phyloP scores from a whole-genome alignment of 2,888 invertebrate genomes.

The Chrysotoxum bicinctum region DNA sequence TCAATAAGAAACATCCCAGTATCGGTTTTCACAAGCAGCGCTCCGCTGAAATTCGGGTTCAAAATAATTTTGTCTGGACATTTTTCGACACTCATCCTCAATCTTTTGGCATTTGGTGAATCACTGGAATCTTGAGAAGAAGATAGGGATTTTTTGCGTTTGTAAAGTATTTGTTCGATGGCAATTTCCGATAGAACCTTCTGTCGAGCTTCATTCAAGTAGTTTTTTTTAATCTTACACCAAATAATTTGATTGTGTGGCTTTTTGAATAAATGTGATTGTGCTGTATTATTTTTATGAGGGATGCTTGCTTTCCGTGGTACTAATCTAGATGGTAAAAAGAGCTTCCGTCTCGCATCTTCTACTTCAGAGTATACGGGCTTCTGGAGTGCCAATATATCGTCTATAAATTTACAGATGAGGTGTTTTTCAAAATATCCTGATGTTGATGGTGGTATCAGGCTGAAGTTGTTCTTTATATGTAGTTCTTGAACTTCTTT shows the following conservation, averaged over 20 bases:
- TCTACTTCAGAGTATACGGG: conserved; percentile 7
- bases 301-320: conserved; percentile 72
- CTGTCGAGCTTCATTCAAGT: conserved; percentile 66
- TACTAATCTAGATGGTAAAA: conserved; percentile 65
- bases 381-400: conserved; percentile 37
- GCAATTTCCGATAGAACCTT: conserved; percentile 38
- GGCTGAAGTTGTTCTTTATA: conserved; percentile 30
- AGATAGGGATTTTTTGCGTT: neutral
- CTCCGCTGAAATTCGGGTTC: neutral
- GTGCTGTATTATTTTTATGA: conserved; percentile 53
- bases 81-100: neutral
- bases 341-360: conserved; percentile 76
- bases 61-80: neutral
- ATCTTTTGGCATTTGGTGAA: neutral
- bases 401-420: conserved; percentile 42
- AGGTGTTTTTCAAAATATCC: conserved; percentile 43
- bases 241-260: conserved; percentile 73
- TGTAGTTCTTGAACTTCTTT: conserved; percentile 40
- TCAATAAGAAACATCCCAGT: conserved; percentile 36
- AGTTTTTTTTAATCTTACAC: conserved; percentile 73
- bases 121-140: neutral
- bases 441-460: conserved; percentile 48
- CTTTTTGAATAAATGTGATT: conserved; percentile 68
- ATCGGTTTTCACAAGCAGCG: conserved; percentile 39
- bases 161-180: neutral